Evolutionary conservation across 2,888 invertebrate species (phyloP).

Genomic region (Folsomia candida): DNA sequence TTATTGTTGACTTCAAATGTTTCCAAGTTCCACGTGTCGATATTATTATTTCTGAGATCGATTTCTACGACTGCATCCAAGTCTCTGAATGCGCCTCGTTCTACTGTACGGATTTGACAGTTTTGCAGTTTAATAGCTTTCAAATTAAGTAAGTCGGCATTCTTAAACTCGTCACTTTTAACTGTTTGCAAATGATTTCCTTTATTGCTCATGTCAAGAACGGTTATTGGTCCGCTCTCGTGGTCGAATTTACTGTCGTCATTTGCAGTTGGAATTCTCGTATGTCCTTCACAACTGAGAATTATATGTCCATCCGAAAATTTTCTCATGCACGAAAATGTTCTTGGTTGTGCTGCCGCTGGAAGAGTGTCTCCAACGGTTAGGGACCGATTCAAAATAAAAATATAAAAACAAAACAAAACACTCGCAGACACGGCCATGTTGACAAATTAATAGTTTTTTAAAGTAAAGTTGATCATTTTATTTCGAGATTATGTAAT

Average conservation of each 20-base stretch:
- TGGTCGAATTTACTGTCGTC: not conserved
- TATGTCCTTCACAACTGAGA: not conserved
- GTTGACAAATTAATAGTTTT: too few relatives aligned
- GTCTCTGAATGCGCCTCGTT: slow-evolving; percentile 37
- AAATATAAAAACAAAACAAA: too few relatives aligned
- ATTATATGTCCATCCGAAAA: not conserved
- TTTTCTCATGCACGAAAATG: not conserved
- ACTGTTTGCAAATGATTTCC: not conserved
- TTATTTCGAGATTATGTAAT: too few relatives aligned
- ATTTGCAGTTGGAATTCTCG: not conserved
- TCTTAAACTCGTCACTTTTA: not conserved
- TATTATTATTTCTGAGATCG: slow-evolving; percentile 37
- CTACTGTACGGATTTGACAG: slow-evolving; percentile 31
- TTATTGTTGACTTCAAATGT: slow-evolving; percentile 37
- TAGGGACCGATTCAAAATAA: too few relatives aligned
- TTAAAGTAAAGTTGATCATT: too few relatives aligned
- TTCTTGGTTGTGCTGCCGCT: too few relatives aligned
- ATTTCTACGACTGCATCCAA: slow-evolving; percentile 40
- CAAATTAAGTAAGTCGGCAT: not conserved
- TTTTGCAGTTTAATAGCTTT: not conserved
- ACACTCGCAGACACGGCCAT: too few relatives aligned
- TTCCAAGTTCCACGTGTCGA: slow-evolving; percentile 34
- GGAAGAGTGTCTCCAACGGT: too few relatives aligned
- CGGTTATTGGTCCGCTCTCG: not conserved
- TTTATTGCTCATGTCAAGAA: not conserved